Conservation (phyloP, 2,888 invertebrate species). For the Drosophila siamana region DNA sequence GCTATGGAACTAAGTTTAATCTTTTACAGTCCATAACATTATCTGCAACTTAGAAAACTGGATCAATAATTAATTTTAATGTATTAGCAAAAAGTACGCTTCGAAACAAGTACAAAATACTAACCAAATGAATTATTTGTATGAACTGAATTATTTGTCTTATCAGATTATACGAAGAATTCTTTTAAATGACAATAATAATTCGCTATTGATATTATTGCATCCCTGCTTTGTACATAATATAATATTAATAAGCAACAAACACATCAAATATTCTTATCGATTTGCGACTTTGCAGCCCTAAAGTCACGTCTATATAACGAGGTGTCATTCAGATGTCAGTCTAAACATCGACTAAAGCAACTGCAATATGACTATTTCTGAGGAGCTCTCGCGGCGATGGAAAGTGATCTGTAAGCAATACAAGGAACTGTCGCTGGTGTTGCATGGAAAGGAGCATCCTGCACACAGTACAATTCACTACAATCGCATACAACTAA, state of each 20-base stretch:
- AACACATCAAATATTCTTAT: neutral
- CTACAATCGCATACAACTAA: conserved; percentile 41
- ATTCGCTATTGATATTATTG: neutral
- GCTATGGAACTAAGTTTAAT: no score
- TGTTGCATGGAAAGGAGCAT: conserved; percentile 23
- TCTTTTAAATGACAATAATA: no score
- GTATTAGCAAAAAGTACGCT: no score
- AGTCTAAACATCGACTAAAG: neutral
- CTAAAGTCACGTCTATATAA: conserved; percentile 11
- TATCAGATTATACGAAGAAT: no score
- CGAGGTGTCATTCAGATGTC: neutral
- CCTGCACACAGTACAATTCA: conserved; percentile 26
- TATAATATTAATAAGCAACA: neutral
- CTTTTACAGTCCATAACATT: no score
- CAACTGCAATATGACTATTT: neutral
- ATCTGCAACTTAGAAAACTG: no score
- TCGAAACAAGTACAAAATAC: no score
- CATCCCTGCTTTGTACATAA: neutral
- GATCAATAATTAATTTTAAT: no score
- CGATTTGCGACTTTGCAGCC: neutral
- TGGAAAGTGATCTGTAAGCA: conserved; percentile 25
- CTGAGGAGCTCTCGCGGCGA: neutral
- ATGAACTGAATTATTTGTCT: no score
- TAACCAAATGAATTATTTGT: no score
- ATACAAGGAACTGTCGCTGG: conserved; percentile 15